Conservation (phyloP, 2,797 vertebrate genomes). For the Gymnopithys bicolor region DNA sequence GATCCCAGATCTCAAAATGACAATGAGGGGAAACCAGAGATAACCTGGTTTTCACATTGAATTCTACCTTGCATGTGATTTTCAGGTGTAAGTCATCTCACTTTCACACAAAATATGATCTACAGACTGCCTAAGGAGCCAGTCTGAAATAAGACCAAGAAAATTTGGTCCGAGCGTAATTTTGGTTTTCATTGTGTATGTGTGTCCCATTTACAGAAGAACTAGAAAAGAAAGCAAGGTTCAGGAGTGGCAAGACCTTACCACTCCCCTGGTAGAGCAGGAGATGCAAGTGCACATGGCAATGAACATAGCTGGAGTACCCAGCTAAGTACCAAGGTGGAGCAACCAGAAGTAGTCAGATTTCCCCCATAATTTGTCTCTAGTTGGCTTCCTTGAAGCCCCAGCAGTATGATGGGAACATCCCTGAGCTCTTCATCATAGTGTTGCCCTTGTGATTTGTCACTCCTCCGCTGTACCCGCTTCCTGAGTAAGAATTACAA, state of each 20-base stretch:
- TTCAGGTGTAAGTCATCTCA: background rate
- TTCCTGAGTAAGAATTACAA: background rate
- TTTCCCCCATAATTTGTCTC: background rate
- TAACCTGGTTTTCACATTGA: background rate
- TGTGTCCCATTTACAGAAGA: background rate
- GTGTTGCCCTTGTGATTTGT: background rate
- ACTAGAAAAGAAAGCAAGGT: background rate
- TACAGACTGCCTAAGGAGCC: background rate
- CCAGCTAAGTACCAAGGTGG: background rate
- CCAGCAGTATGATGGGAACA: background rate
- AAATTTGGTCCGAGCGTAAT: background rate
- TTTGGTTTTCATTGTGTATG: accelerated
- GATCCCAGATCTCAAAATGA: background rate
- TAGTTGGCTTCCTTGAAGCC: background rate
- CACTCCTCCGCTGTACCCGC: background rate
- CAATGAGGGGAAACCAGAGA: background rate
- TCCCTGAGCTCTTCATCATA: background rate
- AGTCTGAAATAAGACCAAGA: background rate
- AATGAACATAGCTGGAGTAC: background rate
- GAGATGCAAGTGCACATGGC: background rate
- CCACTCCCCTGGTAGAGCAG: accelerated
- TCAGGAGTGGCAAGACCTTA: background rate
- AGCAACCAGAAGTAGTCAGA: background rate
- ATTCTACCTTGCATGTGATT: background rate
- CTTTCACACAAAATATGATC: background rate